These are phyloP conservation scores for Meghimatium bilineatum DNA, from an alignment of 2,888 invertebrate genomes.

Conservation along the genomic window DNA sequence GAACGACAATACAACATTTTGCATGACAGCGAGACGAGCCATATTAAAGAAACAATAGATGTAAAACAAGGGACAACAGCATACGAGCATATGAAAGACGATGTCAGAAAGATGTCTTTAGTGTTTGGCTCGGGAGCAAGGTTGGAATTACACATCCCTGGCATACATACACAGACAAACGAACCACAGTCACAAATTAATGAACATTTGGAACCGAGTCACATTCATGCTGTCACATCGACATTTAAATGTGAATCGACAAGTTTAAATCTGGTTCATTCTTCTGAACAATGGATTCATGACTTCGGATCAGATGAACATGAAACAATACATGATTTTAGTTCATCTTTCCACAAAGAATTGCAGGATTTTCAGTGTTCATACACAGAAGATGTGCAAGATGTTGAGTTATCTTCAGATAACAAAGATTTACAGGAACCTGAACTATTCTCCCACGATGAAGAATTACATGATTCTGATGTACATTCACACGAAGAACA, in stretches of 20 bases:
- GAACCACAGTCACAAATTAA: background rate
- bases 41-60: background rate
- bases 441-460: background rate
- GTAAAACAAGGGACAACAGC: background rate
- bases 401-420: background rate
- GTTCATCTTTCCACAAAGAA: background rate
- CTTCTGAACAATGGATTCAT: too few relatives aligned
- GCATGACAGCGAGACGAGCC: background rate
- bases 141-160: conserved; percentile 21
- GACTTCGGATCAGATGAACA: too few relatives aligned
- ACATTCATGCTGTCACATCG: too few relatives aligned
- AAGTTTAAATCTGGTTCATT: too few relatives aligned
- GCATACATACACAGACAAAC: background rate
- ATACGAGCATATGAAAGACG: background rate
- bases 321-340: too few relatives aligned
- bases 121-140: conserved; percentile 19
- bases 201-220: background rate
- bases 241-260: too few relatives aligned
- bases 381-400: background rate
- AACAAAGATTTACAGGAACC: background rate
- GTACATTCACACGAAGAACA: too few relatives aligned
- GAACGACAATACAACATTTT: background rate
- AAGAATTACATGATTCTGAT: background rate
- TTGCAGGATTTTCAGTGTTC: background rate
- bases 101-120: background rate